These are phyloP conservation scores for Lates calcarifer DNA, from an alignment of 2,113 vertebrate genomes.

Conservation along the genomic window DNA sequence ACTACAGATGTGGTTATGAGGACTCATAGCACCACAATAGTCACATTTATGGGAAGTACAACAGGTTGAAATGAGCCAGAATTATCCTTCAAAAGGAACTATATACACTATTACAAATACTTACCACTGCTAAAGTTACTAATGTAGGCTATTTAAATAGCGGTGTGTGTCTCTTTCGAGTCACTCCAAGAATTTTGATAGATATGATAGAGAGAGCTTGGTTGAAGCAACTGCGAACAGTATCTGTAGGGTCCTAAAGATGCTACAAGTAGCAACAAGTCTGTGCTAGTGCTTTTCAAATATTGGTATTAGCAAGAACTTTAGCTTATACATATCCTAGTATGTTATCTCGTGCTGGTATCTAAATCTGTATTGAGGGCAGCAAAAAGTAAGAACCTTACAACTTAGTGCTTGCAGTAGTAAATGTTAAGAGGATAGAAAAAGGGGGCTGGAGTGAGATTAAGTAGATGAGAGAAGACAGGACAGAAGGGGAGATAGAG, in stretches of 20 bases:
- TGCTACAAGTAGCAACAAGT: not conserved
- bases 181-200: not conserved
- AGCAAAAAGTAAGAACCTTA: constrained; percentile 11
- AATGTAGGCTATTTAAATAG: no score
- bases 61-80: no score
- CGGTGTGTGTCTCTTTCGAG: not conserved
- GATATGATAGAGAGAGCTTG: not conserved
- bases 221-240: not conserved
- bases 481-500: not conserved
- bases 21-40: no score
- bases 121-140: not conserved
- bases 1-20: no score
- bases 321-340: not conserved
- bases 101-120: not conserved
- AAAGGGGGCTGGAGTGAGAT: constrained; percentile 31
- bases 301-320: not conserved
- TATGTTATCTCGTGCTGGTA: not conserved
- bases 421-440: constrained; percentile 29
- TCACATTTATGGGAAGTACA: no score
- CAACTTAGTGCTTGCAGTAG: not conserved
- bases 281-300: not conserved
- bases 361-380: constrained; percentile 10
- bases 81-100: no score
- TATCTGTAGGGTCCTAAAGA: not conserved
- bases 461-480: constrained; percentile 27